These are phyloP conservation scores for Meteorus cinctellus DNA, from an alignment of 2,888 invertebrate genomes.

Conservation along the genomic window DNA sequence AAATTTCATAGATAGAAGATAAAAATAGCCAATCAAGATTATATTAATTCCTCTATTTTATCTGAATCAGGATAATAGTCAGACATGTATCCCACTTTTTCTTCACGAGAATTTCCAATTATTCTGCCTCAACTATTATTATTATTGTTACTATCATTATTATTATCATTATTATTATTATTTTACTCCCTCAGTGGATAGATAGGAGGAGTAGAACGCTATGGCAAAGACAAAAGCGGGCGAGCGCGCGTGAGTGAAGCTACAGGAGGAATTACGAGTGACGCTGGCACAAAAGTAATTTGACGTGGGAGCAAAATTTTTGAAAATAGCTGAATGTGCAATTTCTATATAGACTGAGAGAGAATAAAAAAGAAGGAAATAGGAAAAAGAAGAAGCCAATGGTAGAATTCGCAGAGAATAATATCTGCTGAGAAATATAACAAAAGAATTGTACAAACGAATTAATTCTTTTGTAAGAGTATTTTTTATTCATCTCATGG, in stretches of 20 bases:
- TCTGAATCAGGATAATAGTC: neutral
- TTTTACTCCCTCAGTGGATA: neutral
- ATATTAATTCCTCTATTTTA: neutral
- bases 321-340: constrained; percentile 58
- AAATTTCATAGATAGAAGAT: neutral
- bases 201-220: neutral
- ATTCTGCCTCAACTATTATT: neutral
- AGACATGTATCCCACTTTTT: neutral
- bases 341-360: constrained; percentile 26
- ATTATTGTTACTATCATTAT: neutral
- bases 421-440: neutral
- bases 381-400: neutral
- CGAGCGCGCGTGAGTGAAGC: constrained; percentile 36
- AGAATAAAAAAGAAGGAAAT: neutral
- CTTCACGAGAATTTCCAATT: neutral
- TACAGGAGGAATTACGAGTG: constrained; percentile 37
- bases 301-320: constrained; percentile 54
- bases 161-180: neutral
- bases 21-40: neutral
- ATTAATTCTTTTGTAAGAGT: neutral
- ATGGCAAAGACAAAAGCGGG: constrained; percentile 1
- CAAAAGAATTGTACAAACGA: neutral
- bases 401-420: neutral
- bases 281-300: constrained; percentile 58
- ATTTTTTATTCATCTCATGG: neutral